These are phyloP conservation scores for Sciurus carolinensis DNA, from an alignment of 2,797 vertebrate genomes.

Conservation along the genomic window DNA sequence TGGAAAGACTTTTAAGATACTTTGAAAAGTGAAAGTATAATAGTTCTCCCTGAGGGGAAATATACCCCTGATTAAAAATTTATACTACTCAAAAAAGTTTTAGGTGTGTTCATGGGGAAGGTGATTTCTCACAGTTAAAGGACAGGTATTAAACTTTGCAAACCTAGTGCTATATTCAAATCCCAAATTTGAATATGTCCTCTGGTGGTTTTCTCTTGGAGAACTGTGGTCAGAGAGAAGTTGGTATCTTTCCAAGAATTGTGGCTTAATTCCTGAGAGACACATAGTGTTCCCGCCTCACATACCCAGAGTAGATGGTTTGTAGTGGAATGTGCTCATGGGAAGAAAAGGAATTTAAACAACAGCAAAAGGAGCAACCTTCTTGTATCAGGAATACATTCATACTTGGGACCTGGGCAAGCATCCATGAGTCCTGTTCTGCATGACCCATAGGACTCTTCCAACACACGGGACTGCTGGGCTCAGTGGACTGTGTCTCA, in stretches of 20 bases:
- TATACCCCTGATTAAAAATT: slow-evolving; percentile 23
- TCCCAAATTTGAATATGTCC: neutral
- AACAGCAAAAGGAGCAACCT: neutral
- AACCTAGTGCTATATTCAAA: neutral
- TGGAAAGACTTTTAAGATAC: slow-evolving; percentile 73
- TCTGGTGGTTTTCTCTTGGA: neutral
- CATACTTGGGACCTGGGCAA: neutral
- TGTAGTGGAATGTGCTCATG: neutral
- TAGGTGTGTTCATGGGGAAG: neutral
- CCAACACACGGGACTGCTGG: rapidly evolving
- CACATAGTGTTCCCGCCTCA: neutral
- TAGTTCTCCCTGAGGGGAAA: neutral
- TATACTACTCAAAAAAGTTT: slow-evolving; percentile 11
- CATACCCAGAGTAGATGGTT: neutral
- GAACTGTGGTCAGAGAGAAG: neutral
- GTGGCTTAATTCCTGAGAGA: neutral
- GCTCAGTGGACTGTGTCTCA: neutral
- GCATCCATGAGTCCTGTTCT: rapidly evolving
- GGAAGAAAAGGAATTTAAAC: neutral
- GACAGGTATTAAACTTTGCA: neutral
- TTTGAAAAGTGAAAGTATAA: slow-evolving; percentile 73
- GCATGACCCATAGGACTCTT: neutral
- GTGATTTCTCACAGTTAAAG: slow-evolving; percentile 25
- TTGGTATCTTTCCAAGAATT: neutral
- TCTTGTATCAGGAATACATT: neutral